Percentiles rank a stretch among this genome's conserved stretches.
phyloP scores from a whole-genome alignment of 2,888 invertebrate species.

The Drosophila algonquin region DNA sequence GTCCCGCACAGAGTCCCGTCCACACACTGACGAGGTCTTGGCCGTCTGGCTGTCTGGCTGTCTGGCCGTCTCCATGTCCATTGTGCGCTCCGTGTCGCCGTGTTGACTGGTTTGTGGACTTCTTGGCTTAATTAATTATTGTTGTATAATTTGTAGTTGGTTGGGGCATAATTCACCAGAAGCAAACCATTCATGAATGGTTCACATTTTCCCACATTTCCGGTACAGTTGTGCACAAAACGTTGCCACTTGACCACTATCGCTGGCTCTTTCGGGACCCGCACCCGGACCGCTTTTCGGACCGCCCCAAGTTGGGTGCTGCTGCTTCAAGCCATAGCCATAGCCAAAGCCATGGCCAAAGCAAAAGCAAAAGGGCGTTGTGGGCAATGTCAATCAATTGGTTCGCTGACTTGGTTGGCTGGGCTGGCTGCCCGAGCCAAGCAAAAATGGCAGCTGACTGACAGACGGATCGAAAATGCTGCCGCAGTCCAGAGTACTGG shows the following conservation, averaged over 20 bases:
- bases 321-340: background rate
- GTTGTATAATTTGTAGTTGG: slow-evolving; percentile 75
- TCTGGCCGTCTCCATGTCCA: background rate
- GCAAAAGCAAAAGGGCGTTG: slow-evolving; percentile 68
- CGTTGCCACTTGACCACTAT: background rate
- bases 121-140: slow-evolving; percentile 74
- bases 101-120: slow-evolving; percentile 42
- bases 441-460: slow-evolving; percentile 78
- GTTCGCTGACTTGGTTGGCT: slow-evolving; percentile 59
- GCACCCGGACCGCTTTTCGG: background rate
- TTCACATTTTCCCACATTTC: slow-evolving; percentile 45
- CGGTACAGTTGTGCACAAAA: slow-evolving; percentile 47
- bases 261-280: too few relatives aligned
- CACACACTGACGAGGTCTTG: slow-evolving; percentile 38
- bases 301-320: slow-evolving; percentile 31
- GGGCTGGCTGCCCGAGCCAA: slow-evolving; percentile 41
- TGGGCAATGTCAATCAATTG: slow-evolving; percentile 79
- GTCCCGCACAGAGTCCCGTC: slow-evolving; percentile 25
- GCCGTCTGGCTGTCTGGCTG: background rate
- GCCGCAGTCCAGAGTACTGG: slow-evolving; percentile 15
- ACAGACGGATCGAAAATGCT: slow-evolving; percentile 79
- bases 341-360: background rate
- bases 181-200: slow-evolving; percentile 21
- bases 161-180: slow-evolving; percentile 48
- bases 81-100: background rate